These are phyloP conservation scores for Darevskia nairensis DNA, from an alignment of 2,797 vertebrate genomes.

Conservation along the genomic window DNA sequence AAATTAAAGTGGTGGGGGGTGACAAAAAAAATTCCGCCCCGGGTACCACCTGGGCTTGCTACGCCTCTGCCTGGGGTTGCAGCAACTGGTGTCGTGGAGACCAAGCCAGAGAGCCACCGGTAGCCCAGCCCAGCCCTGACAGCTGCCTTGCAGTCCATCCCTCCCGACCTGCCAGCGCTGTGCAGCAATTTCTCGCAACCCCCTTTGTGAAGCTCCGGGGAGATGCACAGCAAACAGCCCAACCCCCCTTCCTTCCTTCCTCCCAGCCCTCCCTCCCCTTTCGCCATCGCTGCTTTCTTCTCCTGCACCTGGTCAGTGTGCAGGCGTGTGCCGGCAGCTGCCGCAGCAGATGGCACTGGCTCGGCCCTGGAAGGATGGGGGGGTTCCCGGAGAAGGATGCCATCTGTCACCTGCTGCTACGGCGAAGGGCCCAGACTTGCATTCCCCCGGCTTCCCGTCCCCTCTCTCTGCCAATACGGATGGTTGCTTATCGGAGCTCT, in stretches of 20 bases:
- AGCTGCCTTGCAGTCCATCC: not conserved
- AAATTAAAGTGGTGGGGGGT: too few relatives aligned
- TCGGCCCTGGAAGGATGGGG: not conserved
- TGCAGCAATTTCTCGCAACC: not conserved
- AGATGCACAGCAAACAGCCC: not conserved
- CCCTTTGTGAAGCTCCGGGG: not conserved
- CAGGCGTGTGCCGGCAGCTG: constrained; percentile 24
- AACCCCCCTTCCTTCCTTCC: accelerated
- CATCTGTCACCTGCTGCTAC: constrained; percentile 30
- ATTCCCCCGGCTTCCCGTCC: not conserved
- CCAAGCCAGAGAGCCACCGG: too few relatives aligned
- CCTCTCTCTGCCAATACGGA: not conserved
- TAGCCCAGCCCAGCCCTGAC: not conserved
- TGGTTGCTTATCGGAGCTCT: too few relatives aligned
- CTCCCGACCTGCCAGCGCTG: not conserved
- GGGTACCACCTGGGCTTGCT: too few relatives aligned
- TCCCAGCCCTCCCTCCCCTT: not conserved
- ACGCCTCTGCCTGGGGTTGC: too few relatives aligned
- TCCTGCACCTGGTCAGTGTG: not conserved
- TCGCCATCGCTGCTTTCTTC: not conserved
- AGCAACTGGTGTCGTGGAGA: too few relatives aligned
- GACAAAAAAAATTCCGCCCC: too few relatives aligned
- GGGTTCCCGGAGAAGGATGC: not conserved
- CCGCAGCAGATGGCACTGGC: constrained; percentile 38
- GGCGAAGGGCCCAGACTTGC: too few relatives aligned